Conservation (phyloP, 1,140 invertebrate species). For the Cotesia vestalis region DNA sequence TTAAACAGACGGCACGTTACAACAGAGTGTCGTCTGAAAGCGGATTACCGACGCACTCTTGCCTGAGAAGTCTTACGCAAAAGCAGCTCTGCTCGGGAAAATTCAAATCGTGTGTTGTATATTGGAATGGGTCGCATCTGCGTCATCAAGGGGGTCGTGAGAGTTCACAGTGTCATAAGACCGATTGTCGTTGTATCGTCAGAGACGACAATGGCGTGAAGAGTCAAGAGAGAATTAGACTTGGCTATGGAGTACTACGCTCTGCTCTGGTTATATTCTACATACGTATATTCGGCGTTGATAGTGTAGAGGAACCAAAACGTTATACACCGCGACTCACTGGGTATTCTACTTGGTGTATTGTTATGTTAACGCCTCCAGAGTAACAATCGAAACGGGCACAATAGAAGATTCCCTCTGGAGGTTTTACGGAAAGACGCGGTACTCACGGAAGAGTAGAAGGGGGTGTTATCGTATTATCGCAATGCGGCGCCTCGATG, state of each 20-base stretch:
- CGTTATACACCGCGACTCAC: constrained; percentile 6
- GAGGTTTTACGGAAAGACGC: constrained; percentile 29
- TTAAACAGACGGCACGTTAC: background rate
- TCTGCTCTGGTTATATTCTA: background rate
- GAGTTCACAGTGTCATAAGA: constrained; percentile 24
- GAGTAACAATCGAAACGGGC: constrained; percentile 60
- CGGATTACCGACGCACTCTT: constrained; percentile 22
- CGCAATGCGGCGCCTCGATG: constrained; percentile 58
- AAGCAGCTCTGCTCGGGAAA: constrained; percentile 25
- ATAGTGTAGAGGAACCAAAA: background rate
- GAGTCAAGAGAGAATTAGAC: background rate
- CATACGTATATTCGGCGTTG: background rate
- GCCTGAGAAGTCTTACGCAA: constrained; percentile 26
- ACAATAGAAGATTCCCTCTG: constrained; percentile 58
- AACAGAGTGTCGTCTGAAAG: constrained; percentile 7
- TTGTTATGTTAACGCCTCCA: constrained; percentile 63
- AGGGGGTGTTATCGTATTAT: constrained; percentile 59
- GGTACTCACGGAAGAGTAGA: background rate
- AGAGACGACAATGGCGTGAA: background rate
- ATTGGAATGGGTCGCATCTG: constrained; percentile 14
- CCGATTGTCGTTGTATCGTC: too few relatives aligned
- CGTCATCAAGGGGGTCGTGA: constrained; percentile 23
- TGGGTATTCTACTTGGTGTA: constrained; percentile 36
- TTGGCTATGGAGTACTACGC: background rate
- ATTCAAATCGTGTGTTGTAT: constrained; percentile 25